Evolutionary conservation across 2,113 vertebrate species (phyloP).

Genomic region (Vulpes vulpes): DNA sequence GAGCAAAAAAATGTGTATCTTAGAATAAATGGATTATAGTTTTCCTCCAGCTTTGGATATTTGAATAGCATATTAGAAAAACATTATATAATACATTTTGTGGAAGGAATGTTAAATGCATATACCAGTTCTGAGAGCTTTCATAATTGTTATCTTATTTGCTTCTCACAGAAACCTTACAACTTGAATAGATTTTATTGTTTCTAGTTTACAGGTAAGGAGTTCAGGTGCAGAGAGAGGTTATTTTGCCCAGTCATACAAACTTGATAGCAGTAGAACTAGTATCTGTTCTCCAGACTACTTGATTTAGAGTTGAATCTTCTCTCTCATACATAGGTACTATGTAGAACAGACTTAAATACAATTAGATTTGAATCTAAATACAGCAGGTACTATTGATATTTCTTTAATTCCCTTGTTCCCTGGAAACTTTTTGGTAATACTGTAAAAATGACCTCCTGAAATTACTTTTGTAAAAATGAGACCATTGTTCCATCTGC

Average conservation of each 20-base stretch:
- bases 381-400: not conserved
- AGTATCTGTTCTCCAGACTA: not conserved
- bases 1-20: not conserved
- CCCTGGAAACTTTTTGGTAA: not conserved
- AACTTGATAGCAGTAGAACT: not conserved
- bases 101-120: constrained; percentile 22
- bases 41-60: constrained; percentile 31
- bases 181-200: not conserved
- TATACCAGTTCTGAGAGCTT: not conserved
- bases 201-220: not conserved
- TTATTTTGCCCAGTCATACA: not conserved
- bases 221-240: not conserved
- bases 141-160: constrained; percentile 15
- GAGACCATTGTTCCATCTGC: not conserved
- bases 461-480: constrained; percentile 29
- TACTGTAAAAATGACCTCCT: constrained; percentile 36
- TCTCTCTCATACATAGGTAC: not conserved
- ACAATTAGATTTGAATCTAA: constrained; percentile 48
- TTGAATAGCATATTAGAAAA: constrained; percentile 34
- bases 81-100: constrained; percentile 10
- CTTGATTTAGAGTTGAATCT: constrained; percentile 40
- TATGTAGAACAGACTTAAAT: not conserved
- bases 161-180: not conserved
- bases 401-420: constrained; percentile 11
- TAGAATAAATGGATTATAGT: constrained; percentile 41